These are phyloP conservation scores for Paramuricea clavata DNA, from an alignment of 92 coral and sea anemone genomes.

Conservation along the genomic window DNA sequence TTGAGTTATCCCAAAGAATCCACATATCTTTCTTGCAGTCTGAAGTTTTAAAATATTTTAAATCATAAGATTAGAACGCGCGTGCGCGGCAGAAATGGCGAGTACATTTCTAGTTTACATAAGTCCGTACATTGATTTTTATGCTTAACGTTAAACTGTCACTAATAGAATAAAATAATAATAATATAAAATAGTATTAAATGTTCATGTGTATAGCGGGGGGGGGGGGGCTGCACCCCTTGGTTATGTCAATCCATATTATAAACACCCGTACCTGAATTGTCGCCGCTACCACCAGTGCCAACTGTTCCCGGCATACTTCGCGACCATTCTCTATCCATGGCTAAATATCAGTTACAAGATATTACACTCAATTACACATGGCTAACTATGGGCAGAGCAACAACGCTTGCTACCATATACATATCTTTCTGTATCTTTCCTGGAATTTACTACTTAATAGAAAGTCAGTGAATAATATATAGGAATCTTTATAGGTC, in stretches of 20 bases:
- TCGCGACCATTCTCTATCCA: background rate
- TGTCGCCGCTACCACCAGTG: background rate
- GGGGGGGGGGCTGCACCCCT: too few relatives aligned
- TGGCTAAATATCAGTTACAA: background rate
- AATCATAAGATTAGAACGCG: too few relatives aligned
- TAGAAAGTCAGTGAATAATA: background rate
- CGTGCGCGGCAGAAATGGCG: too few relatives aligned
- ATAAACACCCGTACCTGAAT: background rate
- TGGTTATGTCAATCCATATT: too few relatives aligned
- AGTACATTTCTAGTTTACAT: too few relatives aligned
- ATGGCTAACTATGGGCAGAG: background rate
- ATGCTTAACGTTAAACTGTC: too few relatives aligned
- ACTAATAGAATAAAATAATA: too few relatives aligned
- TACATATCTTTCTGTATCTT: background rate
- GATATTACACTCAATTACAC: background rate
- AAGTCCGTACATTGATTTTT: too few relatives aligned
- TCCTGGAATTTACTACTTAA: background rate
- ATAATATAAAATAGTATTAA: too few relatives aligned
- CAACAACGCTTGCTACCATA: background rate
- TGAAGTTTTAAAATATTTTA: too few relatives aligned
- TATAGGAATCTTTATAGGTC: too few relatives aligned
- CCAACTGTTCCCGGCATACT: background rate
- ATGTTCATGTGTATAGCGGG: too few relatives aligned
- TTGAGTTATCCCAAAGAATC: conserved; percentile 5
- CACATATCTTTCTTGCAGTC: background rate